phyloP scores from a whole-genome alignment of 2,113 vertebrate species.

The Emydura subglobosa region DNA sequence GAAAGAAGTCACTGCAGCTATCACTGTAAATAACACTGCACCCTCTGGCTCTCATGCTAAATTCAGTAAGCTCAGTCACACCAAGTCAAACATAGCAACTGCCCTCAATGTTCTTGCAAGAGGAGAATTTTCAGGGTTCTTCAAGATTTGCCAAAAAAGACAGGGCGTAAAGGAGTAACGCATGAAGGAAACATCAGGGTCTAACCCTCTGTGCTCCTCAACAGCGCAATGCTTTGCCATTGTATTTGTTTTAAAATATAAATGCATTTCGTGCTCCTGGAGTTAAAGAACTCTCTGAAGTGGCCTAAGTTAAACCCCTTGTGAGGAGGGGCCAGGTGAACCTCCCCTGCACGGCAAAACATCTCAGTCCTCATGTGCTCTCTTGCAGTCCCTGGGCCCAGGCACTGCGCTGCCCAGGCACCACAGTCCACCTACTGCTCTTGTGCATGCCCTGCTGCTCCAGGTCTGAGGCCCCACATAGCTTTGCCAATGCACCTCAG shows the following conservation, averaged over 20 bases:
- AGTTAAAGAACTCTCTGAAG: not conserved
- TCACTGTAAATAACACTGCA: not conserved
- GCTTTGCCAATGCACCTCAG: not conserved
- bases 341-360: not conserved
- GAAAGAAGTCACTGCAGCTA: not conserved
- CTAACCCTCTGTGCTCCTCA: not conserved
- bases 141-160: not conserved
- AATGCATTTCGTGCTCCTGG: not conserved
- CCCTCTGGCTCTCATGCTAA: not conserved
- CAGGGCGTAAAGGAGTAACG: not conserved
- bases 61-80: not conserved
- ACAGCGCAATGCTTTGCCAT: not conserved
- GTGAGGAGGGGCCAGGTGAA: not conserved
- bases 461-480: not conserved
- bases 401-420: not conserved
- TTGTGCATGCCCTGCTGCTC: not conserved
- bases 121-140: not conserved
- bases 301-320: not conserved
- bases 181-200: not conserved
- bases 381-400: not conserved
- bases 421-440: not conserved
- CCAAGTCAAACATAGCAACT: not conserved
- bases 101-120: constrained; percentile 2
- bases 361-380: not conserved
- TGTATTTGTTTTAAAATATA: not conserved